Evolutionary conservation across 2,113 vertebrate genomes (phyloP), one percentile per base, ranked within the genome.

Genomic region (Rhodinocichla rosea): DNA sequence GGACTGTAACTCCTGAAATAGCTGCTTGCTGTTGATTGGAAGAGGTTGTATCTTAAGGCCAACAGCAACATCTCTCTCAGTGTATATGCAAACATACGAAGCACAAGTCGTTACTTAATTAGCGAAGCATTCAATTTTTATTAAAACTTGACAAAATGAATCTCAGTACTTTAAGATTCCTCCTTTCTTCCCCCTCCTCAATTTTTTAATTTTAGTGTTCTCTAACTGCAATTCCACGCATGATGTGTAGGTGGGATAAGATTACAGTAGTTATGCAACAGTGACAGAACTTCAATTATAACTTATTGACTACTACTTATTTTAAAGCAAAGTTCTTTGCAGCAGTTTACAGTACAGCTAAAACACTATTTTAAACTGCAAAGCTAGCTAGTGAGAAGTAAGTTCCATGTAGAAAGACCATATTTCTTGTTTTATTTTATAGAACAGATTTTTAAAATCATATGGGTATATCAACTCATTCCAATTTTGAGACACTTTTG

Each of bases 171-270:
- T 93, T n/a, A 86, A 86, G 79, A 94, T 70, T n/a, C 56, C 68
- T 88, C 75, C 47, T 78, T 94, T 93, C 86, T 87, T 96, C 82
- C 39, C 90, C 90, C 95, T 95, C 88, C 76, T 80, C 88, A 96
- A 22, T 95, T 93, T 92, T 73, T 96, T 94, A 94, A 92, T 92
- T 93, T 96, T 90, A 96, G 85, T 90, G 82, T 94, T 96, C 94
- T 94, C 55, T 93, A 85, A 93, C 88, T 88, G 32, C 73, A 88
- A 47, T 91, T 93, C 94, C 93, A 91, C 94, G 93, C 93, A 88
- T 95, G 88, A 95, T 74, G 71, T 60, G 87, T 92, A 85, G 94
- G 95, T 94, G 90, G 83, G 90, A 93, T 91, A 77, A 94, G 83
- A 95, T 92, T 86, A 90, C 75, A 90, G 71, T 23, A 95, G 92